Conservation (phyloP, 2,797 vertebrate species). For the Syndactyla subalaris region DNA sequence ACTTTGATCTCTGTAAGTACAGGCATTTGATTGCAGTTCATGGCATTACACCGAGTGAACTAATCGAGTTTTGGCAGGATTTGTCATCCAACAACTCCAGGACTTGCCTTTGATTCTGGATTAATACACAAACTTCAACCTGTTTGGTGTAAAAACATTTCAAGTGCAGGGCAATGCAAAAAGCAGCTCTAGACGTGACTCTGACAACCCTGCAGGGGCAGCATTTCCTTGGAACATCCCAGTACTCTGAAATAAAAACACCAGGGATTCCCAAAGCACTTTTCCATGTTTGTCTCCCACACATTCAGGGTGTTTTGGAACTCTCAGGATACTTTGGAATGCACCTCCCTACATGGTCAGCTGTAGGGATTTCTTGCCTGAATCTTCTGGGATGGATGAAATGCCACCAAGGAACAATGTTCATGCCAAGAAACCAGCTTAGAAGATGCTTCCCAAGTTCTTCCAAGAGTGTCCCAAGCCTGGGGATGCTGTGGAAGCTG, state of each 20-base stretch:
- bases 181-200: neutral
- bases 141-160: neutral
- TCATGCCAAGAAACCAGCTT: neutral
- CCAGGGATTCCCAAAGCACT: neutral
- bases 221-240: neutral
- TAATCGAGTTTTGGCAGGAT: conserved; percentile 68
- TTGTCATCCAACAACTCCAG: conserved; percentile 49
- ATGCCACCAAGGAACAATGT: fast-evolving
- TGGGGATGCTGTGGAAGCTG: neutral
- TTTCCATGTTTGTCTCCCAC: neutral
- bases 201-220: fast-evolving
- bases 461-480: neutral
- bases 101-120: conserved; percentile 49
- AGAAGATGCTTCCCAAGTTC: neutral
- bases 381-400: neutral
- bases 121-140: neutral
- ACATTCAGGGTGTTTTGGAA: neutral
- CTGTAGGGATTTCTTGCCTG: neutral
- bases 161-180: neutral
- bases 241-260: fast-evolving
- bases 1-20: conserved; percentile 70
- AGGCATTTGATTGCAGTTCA: conserved; percentile 70
- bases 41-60: conserved; percentile 52
- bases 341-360: neutral
- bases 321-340: neutral